phyloP scores from a whole-genome alignment of 2,113 vertebrate species.

The Phalacrocorax brasilianus region DNA sequence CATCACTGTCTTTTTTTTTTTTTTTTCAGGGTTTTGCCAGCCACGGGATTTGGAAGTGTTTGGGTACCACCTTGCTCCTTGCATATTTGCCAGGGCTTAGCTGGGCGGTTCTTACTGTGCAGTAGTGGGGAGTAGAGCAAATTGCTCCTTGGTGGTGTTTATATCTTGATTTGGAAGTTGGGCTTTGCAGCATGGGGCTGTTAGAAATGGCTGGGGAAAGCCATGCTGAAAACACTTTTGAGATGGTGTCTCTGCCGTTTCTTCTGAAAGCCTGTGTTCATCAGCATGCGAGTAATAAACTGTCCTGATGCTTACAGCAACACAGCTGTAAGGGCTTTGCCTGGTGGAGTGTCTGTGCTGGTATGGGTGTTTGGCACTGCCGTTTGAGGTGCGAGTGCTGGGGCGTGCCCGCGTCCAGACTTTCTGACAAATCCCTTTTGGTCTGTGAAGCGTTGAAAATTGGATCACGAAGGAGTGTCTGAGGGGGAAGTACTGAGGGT shows the following conservation, averaged over 20 bases:
- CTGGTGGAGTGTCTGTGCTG: accelerated
- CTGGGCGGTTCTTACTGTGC: not conserved
- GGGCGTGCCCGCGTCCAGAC: not conserved
- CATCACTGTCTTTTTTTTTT: not conserved
- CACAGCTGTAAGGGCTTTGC: not conserved
- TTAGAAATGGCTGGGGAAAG: not conserved
- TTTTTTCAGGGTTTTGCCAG: not conserved
- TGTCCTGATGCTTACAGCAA: not conserved
- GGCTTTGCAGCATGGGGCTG: not conserved
- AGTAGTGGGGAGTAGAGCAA: not conserved
- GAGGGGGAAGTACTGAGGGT: not conserved
- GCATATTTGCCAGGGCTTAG: not conserved
- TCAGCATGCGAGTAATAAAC: not conserved
- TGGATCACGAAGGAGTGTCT: not conserved
- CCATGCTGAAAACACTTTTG: not conserved
- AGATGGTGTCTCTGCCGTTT: not conserved
- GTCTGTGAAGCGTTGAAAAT: not conserved
- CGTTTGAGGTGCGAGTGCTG: not conserved
- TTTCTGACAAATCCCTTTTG: not conserved
- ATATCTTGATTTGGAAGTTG: not conserved
- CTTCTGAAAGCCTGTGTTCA: not conserved
- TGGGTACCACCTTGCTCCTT: not conserved
- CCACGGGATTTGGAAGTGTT: not conserved
- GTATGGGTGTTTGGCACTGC: accelerated
- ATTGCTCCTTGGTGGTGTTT: not conserved